phyloP scores from a whole-genome alignment of 2,797 vertebrate genomes.

The Rhyacichthys aspro region DNA sequence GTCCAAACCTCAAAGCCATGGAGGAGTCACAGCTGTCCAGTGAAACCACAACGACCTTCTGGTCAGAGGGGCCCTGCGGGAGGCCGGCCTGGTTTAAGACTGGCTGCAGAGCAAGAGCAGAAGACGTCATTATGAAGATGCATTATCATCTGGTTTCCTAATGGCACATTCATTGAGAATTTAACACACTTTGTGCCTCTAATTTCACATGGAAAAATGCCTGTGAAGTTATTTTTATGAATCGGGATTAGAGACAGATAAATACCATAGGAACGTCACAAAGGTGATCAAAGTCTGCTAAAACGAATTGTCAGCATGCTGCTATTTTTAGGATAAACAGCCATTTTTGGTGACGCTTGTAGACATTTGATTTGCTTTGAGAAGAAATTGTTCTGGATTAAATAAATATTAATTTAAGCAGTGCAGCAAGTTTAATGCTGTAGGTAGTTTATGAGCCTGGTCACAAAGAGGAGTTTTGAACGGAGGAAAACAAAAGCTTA shows the following conservation, averaged over 20 bases:
- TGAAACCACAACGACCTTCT: slow-evolving; percentile 91
- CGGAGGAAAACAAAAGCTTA: slow-evolving; percentile 25
- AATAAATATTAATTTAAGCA: slow-evolving; percentile 28
- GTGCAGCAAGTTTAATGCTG: neutral
- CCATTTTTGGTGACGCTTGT: slow-evolving; percentile 43
- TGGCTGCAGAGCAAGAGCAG: slow-evolving; percentile 75
- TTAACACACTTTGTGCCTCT: neutral
- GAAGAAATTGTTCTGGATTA: slow-evolving; percentile 22
- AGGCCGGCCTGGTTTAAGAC: slow-evolving; percentile 87
- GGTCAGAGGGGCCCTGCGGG: slow-evolving; percentile 92
- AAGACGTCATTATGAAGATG: slow-evolving; percentile 24
- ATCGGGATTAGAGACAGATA: neutral
- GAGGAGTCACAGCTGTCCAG: slow-evolving; percentile 91
- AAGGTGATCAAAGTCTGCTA: slow-evolving; percentile 1
- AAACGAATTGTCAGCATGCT: neutral
- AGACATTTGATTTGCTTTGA: slow-evolving; percentile 19
- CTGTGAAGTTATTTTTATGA: neutral
- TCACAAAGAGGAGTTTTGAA: slow-evolving; percentile 34
- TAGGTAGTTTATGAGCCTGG: slow-evolving; percentile 16
- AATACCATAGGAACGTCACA: neutral
- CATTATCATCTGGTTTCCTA: slow-evolving; percentile 4
- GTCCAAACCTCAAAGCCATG: slow-evolving; percentile 88
- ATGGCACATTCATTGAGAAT: neutral
- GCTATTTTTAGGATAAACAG: slow-evolving; percentile 38
- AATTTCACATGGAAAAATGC: neutral